Base-by-base conservation (phyloP, 2,113 vertebrate genomes). In the Serinus canaria region DNA sequence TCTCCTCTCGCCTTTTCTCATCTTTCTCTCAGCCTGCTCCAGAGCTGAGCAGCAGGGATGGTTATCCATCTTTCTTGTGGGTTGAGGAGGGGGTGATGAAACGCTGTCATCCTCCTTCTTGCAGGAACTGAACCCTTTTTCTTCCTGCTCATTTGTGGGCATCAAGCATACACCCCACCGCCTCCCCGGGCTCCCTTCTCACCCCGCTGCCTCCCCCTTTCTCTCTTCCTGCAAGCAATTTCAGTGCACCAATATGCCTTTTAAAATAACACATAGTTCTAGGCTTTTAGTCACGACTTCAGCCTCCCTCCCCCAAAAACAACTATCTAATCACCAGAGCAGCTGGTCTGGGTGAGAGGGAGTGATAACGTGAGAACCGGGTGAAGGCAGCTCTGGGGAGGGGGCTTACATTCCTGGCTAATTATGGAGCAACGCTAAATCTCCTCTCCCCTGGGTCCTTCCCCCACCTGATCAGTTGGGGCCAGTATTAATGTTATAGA, bases 221-320 rank as follows among this genome's bases (percentile, higher is more conserved):
- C 74, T 75, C 50, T 77, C n/a, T 63, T 44, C 49, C 70, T 4
- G 6, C 70, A 92, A 87, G 83, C 90, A 80, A 43, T 90, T 94
- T 89, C 76, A 52, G 72, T 92, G 95, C 84, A 95, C 84, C 52
- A 35, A 87, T 82, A 25, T 3, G n/a, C 83, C 91, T 97, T 97
- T 96, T 96, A 97, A 98, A 98, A 97, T 97, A 97, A 95, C 94
- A 31, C 68, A 63, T 96, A 80, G 70, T 92, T 94, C 56, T 55
- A 92, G 91, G 87, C 97, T 95, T 92, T 94, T 85, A 97, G 96
- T 96, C 98, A 97, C 95, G 93, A 97, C 92, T 97, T 79, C 94
- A 85, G 67, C 80, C 88, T 94, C 92, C 93, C 60, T 20, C 94
- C 95, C 89, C 88, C 10, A 3, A 95, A 93, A 94, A 73, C 82